Percentiles rank a stretch among this genome's conserved stretches.
These are phyloP conservation scores for Eupithecia vulgata DNA, from an alignment of 2,888 invertebrate species.

Conservation along the genomic window DNA sequence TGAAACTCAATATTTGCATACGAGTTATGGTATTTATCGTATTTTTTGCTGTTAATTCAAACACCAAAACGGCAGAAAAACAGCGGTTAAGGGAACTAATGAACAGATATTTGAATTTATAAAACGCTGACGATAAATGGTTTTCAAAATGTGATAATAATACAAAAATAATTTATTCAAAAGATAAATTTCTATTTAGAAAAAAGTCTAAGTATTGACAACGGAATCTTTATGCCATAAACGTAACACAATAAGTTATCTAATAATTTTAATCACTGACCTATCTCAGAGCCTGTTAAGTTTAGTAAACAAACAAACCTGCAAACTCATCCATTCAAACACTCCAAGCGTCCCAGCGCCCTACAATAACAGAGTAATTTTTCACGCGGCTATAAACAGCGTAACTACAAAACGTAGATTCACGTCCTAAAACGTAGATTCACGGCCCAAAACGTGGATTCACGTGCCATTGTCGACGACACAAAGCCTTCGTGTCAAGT, in stretches of 20 bases:
- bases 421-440: constrained; percentile 57
- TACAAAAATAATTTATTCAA: background rate
- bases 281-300: background rate
- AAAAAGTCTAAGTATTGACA: background rate
- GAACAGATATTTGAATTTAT: background rate
- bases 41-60: background rate
- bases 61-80: background rate
- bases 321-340: constrained; percentile 35
- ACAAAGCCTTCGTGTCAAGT: constrained; percentile 72
- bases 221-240: background rate
- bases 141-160: background rate
- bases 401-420: constrained; percentile 64
- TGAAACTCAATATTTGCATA: constrained; percentile 56
- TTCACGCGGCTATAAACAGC: constrained; percentile 60
- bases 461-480: constrained; percentile 65
- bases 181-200: background rate
- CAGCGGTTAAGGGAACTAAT: background rate
- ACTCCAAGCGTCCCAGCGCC: constrained; percentile 21
- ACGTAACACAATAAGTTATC: background rate
- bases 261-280: background rate
- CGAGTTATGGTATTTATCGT: constrained; percentile 46
- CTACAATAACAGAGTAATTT: constrained; percentile 70
- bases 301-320: constrained; percentile 16
- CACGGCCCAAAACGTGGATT: constrained; percentile 62
- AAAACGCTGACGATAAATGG: background rate